Base-by-base conservation (phyloP, 2,888 invertebrate genomes). In the Drosophila leonis region DNA sequence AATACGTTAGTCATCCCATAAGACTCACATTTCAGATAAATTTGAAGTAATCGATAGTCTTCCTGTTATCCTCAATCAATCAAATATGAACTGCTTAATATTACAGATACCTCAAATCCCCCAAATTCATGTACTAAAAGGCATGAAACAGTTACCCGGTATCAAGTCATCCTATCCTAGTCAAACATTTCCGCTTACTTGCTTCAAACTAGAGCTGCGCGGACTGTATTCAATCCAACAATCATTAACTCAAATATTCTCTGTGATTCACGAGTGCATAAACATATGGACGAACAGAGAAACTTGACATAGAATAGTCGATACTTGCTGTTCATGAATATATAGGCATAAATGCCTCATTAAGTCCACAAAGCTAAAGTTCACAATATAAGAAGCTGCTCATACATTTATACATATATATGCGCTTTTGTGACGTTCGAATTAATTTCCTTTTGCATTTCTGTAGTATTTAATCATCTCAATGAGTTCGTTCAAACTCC, bases 401-500 rank as follows among this genome's bases (percentile, higher is more conserved):
- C 39, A 5, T n/a, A 15, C 15, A 4, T 2, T 29, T 29, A n/a
- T 13, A 24, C 24, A 24, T 24, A 24, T 48, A 10, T n/a, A 27
- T 20, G 33, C 18, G 31, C 13, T 13, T 13, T 52, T n/a, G 8
- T 10, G 12, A 24, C 35, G 24, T 37, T 54, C 27, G 29, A 54
- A 29, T 39, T 12, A 27, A 54, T 54, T 54, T 54, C 27, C 54
- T 39, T 33, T 39, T 39, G 39, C 33, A 75, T 57, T 48, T 33
- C 18, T 57, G 33, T 8, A 18, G 20, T 48, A 64, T 78, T 61
- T 48, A 54, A 54, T 55, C 55, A 57, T 66, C 63, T 33, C 76
- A 39, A 41, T 59, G 66, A 74, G 66, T 41, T 67, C 44, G 20
- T 12, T 15, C 24, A 56, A 78, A 55, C 74, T 62, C 46, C 62